Evolutionary conservation across 2,797 vertebrate species (phyloP).

Genomic region (Erethizon dorsatum): DNA sequence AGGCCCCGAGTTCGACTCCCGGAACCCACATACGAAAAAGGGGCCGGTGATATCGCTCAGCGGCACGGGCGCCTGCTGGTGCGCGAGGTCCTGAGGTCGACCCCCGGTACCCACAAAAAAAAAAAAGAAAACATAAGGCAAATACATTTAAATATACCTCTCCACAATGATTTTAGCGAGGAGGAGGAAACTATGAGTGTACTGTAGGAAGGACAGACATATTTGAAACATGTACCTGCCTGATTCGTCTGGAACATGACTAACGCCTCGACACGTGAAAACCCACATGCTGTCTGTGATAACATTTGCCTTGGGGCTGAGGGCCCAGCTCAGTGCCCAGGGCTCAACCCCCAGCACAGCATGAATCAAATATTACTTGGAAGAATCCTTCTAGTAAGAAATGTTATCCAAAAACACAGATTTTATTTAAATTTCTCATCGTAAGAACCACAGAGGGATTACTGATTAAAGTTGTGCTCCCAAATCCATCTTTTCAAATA

Average conservation of each 20-base stretch:
- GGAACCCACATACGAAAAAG: too few relatives aligned
- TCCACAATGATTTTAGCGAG: slow-evolving; percentile 23
- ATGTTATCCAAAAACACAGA: background rate
- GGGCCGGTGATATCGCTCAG: too few relatives aligned
- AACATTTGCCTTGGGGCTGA: background rate
- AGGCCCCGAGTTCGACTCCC: too few relatives aligned
- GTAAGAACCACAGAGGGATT: slow-evolving; percentile 8
- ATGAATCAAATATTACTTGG: background rate
- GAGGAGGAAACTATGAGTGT: background rate
- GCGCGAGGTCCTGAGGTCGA: too few relatives aligned
- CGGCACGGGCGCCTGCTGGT: too few relatives aligned
- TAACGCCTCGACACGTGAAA: background rate
- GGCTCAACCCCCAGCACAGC: background rate
- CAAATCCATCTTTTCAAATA: background rate
- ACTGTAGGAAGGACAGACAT: background rate
- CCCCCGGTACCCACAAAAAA: too few relatives aligned
- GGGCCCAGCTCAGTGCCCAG: background rate
- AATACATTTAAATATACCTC: slow-evolving; percentile 42
- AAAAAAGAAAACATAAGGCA: background rate
- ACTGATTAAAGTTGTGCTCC: background rate
- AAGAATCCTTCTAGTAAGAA: background rate
- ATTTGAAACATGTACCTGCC: slow-evolving; percentile 52
- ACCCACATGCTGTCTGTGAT: background rate
- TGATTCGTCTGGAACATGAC: slow-evolving; percentile 45
- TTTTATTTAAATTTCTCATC: background rate